Evolutionary conservation across 1,140 invertebrate species (phyloP).

Genomic region (Tribolium madens): DNA sequence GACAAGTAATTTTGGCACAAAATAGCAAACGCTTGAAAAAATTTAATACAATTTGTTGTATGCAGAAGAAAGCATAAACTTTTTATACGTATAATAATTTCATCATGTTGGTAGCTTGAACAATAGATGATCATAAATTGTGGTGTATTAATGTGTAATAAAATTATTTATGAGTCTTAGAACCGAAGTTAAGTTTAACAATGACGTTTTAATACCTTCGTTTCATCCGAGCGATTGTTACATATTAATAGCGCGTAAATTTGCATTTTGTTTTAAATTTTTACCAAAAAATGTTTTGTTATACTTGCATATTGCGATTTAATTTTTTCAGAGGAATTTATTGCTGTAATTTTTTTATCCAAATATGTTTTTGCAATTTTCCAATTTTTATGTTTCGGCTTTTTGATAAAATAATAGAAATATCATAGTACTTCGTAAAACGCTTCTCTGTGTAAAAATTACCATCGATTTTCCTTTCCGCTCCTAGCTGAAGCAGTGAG

Average conservation of each 20-base stretch:
- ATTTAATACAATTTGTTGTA: not conserved
- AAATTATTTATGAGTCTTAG: not conserved
- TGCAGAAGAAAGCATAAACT: not conserved
- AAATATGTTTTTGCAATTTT: not conserved
- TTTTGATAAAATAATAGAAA: too few relatives aligned
- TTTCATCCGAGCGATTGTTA: not conserved
- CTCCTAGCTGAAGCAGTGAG: conserved; percentile 2
- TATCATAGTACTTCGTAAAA: too few relatives aligned
- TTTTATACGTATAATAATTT: not conserved
- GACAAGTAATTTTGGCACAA: conserved; percentile 3
- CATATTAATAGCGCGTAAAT: not conserved
- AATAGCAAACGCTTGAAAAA: not conserved
- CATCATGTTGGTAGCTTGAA: not conserved
- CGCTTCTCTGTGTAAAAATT: not conserved
- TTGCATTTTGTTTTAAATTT: not conserved
- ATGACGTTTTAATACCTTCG: not conserved
- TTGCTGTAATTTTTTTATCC: not conserved
- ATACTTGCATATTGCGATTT: not conserved
- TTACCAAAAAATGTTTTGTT: not conserved
- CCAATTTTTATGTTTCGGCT: too few relatives aligned
- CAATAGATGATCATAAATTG: not conserved
- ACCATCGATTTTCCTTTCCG: conserved; percentile 19
- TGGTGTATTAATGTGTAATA: not conserved
- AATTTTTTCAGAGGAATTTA: not conserved
- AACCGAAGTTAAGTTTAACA: not conserved